These are phyloP conservation scores for Corbicula japonica DNA, from an alignment of 2,888 invertebrate genomes.

Conservation along the genomic window DNA sequence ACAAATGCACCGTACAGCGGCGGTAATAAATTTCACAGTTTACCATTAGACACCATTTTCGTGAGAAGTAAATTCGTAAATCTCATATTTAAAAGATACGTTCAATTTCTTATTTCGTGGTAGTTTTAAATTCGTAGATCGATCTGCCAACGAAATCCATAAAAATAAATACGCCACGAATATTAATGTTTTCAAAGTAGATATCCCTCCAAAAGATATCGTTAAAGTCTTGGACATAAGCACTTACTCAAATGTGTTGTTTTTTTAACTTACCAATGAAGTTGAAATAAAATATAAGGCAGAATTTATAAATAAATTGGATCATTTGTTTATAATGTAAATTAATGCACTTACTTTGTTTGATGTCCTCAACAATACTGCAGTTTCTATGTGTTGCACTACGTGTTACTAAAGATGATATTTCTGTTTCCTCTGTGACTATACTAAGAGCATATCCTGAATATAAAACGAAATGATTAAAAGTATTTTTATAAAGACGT, in stretches of 20 bases:
- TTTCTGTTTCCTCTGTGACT: neutral
- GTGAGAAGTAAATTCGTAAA: no score
- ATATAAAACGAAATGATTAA: neutral
- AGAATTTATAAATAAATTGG: neutral
- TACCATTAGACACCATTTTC: no score
- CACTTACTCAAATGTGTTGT: neutral
- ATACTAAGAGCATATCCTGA: conserved; percentile 7
- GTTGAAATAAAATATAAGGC: neutral
- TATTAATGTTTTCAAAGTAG: neutral
- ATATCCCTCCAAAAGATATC: neutral
- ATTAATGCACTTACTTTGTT: neutral
- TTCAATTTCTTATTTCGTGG: no score
- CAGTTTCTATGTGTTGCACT: no score
- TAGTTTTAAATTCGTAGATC: no score
- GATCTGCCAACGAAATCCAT: no score
- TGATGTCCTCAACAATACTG: neutral
- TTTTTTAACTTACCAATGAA: neutral
- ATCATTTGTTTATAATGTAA: neutral
- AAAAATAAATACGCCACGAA: no score
- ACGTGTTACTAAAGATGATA: neutral
- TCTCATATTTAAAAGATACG: no score
- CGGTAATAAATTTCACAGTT: no score
- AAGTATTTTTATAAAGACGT: neutral
- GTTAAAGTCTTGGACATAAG: neutral
- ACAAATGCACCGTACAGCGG: no score